Evolutionary conservation across 2,888 invertebrate genomes (phyloP).

Genomic region (Lacanobia oleracea): DNA sequence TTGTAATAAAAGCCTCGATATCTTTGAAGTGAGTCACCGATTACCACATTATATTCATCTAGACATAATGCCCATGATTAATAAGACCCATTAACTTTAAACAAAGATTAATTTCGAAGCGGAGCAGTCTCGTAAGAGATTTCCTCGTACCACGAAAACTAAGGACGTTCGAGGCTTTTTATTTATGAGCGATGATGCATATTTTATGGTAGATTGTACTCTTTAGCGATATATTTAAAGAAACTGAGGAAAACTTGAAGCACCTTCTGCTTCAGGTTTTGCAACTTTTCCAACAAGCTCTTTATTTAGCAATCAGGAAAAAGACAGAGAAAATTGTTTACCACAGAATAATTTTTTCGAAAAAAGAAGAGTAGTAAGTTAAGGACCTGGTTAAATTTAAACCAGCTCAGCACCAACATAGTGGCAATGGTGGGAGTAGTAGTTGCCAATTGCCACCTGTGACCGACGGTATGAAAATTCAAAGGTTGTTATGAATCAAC

Average conservation of each 20-base stretch:
- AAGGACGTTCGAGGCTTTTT: conserved; percentile 29
- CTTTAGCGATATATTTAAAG: not conserved
- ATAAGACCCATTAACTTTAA: conserved; percentile 87
- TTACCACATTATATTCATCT: conserved; percentile 86
- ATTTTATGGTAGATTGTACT: conserved; percentile 27
- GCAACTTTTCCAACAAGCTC: too few species aligned
- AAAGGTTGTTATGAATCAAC: not conserved
- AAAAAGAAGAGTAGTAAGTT: not conserved
- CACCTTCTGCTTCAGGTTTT: too few species aligned
- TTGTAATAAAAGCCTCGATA: conserved; percentile 84
- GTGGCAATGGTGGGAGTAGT: not conserved
- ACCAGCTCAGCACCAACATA: not conserved
- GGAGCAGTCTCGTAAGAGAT: conserved; percentile 69
- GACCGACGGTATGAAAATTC: not conserved
- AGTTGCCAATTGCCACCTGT: conserved; percentile 30
- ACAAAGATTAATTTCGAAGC: conserved; percentile 87
- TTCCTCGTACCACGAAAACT: conserved; percentile 72
- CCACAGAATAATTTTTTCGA: not conserved
- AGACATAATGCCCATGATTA: conserved; percentile 87
- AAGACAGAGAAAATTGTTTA: not conserved
- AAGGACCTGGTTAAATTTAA: not conserved
- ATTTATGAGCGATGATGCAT: conserved; percentile 37
- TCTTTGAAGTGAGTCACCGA: conserved; percentile 82
- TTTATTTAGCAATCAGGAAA: not conserved
- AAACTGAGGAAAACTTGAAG: not conserved